phyloP scores from a whole-genome alignment of 2,888 invertebrate genomes.

The Mimumesa dahlbomi region DNA sequence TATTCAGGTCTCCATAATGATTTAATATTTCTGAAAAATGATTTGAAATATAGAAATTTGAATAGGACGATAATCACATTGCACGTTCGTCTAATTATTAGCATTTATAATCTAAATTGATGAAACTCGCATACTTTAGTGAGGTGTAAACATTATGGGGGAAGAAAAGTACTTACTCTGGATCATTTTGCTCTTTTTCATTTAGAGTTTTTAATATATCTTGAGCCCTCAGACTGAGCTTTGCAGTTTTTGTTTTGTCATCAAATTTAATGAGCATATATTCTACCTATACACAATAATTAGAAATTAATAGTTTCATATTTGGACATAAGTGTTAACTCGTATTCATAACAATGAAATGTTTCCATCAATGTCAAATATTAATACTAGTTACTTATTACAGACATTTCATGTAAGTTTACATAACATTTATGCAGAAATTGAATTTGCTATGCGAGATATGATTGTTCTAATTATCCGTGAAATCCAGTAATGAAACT shows the following conservation, averaged over 20 bases:
- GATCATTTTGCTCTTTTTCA: constrained; percentile 90
- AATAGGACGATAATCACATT: neutral
- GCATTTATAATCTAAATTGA: too few species aligned
- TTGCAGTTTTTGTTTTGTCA: constrained; percentile 90
- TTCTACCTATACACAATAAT: constrained; percentile 92
- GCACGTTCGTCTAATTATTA: too few species aligned
- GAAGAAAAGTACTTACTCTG: constrained; percentile 82
- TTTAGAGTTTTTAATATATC: constrained; percentile 90
- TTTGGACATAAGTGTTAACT: too few species aligned
- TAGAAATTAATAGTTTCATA: too few species aligned
- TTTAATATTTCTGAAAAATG: constrained; percentile 87
- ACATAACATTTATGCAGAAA: too few species aligned
- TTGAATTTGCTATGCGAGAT: too few species aligned
- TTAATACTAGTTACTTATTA: too few species aligned
- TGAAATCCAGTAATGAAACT: neutral
- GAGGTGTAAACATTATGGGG: neutral
- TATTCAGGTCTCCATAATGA: constrained; percentile 99
- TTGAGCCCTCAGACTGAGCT: constrained; percentile 91
- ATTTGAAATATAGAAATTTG: too few species aligned
- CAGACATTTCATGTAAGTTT: too few species aligned
- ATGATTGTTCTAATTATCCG: too few species aligned
- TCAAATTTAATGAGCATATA: constrained; percentile 98
- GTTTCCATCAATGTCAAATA: too few species aligned
- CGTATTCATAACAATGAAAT: too few species aligned
- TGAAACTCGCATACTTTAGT: constrained; percentile 3